A percentile compares a stretch with the other conserved stretches of the same genome.
These are phyloP conservation scores for Megaceryle maxima DNA, from an alignment of 2,113 vertebrate species.

Conservation along the genomic window DNA sequence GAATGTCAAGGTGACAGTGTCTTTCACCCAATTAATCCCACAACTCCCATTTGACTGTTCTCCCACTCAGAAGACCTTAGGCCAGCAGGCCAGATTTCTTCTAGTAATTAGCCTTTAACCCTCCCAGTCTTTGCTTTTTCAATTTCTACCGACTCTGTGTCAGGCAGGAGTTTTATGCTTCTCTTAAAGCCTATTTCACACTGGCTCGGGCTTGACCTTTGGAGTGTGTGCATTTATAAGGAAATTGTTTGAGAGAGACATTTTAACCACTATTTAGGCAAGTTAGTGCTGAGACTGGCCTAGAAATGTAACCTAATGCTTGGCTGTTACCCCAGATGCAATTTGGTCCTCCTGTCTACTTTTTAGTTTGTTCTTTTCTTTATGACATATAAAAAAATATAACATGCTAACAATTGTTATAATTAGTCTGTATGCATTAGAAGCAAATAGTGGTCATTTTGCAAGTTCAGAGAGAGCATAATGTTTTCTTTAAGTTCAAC, in stretches of 20 bases:
- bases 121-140: conserved; percentile 29
- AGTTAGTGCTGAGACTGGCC: neutral
- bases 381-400: neutral
- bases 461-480: neutral
- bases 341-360: neutral
- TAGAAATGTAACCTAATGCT: neutral
- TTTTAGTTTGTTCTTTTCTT: neutral
- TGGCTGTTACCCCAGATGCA: neutral
- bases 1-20: conserved; percentile 49
- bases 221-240: conserved; percentile 4
- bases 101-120: conserved; percentile 57
- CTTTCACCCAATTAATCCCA: conserved; percentile 63
- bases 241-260: conserved; percentile 13
- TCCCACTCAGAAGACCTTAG: conserved; percentile 17
- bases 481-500: neutral
- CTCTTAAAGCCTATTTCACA: conserved; percentile 39
- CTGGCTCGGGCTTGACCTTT: conserved; percentile 29
- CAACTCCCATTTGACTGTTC: conserved; percentile 19
- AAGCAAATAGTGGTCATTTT: neutral
- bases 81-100: conserved; percentile 34
- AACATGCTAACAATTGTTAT: neutral
- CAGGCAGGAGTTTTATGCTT: conserved; percentile 50
- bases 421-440: neutral
- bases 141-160: neutral
- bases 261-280: neutral